Conservation (phyloP, 2,888 invertebrate species). For the Oeneis ivallda region DNA sequence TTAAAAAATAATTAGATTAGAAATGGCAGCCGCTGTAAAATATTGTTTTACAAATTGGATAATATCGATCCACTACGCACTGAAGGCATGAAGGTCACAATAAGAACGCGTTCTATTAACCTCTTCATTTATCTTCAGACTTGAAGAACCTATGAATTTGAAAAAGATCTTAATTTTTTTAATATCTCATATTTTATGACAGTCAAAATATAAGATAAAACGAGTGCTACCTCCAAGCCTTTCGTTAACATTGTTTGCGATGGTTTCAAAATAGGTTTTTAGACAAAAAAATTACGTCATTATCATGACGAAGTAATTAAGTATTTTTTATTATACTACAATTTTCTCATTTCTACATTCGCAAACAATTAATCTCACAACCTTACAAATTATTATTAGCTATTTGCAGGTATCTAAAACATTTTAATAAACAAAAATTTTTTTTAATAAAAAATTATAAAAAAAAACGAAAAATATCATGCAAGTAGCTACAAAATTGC, state of each 20-base stretch:
- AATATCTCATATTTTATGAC: not conserved
- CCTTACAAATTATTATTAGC: not conserved
- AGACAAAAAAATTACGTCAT: not conserved
- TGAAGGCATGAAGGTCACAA: not conserved
- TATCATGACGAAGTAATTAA: not conserved
- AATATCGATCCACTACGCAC: slow-evolving; percentile 7
- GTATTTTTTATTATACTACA: not conserved
- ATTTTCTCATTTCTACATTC: not conserved
- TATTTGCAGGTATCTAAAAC: not conserved
- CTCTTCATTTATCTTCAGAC: too few species aligned
- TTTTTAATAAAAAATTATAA: too few species aligned
- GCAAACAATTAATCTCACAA: slow-evolving; percentile 3
- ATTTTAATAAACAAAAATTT: not conserved
- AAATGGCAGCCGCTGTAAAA: not conserved
- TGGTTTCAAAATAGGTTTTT: not conserved
- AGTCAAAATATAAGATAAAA: not conserved
- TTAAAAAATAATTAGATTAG: too few species aligned
- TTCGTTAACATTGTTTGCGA: slow-evolving; percentile 8
- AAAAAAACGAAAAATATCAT: slow-evolving; percentile 14
- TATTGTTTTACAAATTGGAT: slow-evolving; percentile 8
- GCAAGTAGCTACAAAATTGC: slow-evolving; percentile 38
- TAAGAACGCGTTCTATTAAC: not conserved
- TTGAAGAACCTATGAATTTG: too few species aligned
- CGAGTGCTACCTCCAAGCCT: slow-evolving; percentile 12
- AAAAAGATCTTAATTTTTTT: not conserved